Base-by-base conservation (phyloP, 2,888 invertebrate species). In the Julus scanicus region DNA sequence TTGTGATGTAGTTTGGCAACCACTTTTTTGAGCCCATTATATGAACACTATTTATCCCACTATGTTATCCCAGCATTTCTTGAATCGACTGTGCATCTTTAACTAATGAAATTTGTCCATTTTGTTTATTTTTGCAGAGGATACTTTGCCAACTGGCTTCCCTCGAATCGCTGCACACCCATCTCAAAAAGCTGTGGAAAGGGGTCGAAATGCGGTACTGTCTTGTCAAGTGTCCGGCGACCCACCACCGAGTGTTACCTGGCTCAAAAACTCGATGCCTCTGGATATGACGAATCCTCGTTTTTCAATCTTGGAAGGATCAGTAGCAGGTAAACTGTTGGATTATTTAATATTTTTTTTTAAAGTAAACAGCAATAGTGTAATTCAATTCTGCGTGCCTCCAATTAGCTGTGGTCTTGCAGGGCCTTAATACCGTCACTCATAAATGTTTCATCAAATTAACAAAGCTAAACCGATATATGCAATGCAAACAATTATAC, bases 261-360 rank as follows among this genome's bases (percentile, higher is more conserved):
- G 99, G 99, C 95, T 99, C 90, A 96, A 97, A 92, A 97, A 99
- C 93, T 95, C 96, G 92, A 94, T 98, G 91, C 98, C 98, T 88
- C 94, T 98, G 90, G 96, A 97, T 92, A 94, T 94, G 89, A 94
- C 94, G 90, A 97, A 97, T 93, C 95, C 96, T 0, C 94, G 98
- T 91, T 98, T 97, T 93, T 95, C 95, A 87, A 94, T 97, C 89
- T 94, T 97, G 90, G 96, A 96, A 90, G 95, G 96, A 92, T 95
- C 95, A 92, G 94, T 94, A 94, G 95, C 95, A 92, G 96, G 91
- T 91, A 85, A 88, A 44, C 37, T n/a, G 20, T 20, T 80, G 80
- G 11, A 15, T 13, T 20, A n/a, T 83, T 53, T 17, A 17, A 53
- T 11, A 8, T 8, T 8, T 44, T 44, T 29, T 29, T 29, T 29